Evolutionary conservation across 2,888 invertebrate species (phyloP).

Genomic region (Thalpophila matura): DNA sequence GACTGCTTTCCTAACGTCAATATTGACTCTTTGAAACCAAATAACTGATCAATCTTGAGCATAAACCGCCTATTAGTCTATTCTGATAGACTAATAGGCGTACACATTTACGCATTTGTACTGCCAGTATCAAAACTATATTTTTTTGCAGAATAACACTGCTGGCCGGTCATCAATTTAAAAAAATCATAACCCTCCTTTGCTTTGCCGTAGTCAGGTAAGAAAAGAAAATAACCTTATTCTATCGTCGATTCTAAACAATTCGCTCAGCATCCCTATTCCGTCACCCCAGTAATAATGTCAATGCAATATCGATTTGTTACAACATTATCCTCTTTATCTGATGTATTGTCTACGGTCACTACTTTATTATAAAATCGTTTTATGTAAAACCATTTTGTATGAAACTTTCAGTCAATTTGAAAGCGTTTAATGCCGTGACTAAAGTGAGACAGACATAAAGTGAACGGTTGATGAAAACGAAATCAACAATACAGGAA

Average conservation of each 20-base stretch:
- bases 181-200: no score
- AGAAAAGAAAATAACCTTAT: neutral
- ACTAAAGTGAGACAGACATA: conserved; percentile 71
- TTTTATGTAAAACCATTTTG: conserved; percentile 1
- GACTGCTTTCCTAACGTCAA: no score
- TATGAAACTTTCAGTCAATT: conserved; percentile 22
- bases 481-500: conserved; percentile 45
- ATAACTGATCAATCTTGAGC: no score
- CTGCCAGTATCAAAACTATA: no score
- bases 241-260: neutral
- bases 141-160: no score
- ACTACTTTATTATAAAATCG: conserved; percentile 3
- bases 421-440: conserved; percentile 67
- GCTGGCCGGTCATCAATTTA: neutral
- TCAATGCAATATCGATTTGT: conserved; percentile 28
- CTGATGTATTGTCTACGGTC: conserved; percentile 6
- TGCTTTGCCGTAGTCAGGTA: no score
- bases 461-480: conserved; percentile 69
- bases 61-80: no score
- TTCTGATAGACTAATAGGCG: no score
- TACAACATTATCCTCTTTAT: conserved; percentile 4
- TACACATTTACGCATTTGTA: no score
- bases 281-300: conserved; percentile 16
- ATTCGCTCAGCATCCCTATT: neutral
- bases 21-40: no score